Conservation (phyloP, 1,140 invertebrate genomes). For the Whitmania pigra region DNA sequence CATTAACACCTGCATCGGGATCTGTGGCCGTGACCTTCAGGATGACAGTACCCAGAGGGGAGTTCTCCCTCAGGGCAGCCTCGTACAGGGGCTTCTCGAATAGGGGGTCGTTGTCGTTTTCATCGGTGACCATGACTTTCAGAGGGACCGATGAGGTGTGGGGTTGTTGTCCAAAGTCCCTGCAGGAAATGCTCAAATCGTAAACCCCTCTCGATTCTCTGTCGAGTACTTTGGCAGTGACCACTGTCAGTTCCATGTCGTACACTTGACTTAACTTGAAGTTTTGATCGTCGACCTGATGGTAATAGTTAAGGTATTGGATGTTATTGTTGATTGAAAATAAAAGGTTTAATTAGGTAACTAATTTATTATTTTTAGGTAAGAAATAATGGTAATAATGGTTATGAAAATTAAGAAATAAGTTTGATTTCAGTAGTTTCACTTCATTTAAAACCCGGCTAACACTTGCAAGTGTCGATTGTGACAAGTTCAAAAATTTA, state of each 20-base stretch:
- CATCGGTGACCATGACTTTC: constrained; percentile 52
- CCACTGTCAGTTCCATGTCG: constrained; percentile 20
- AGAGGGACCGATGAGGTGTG: not conserved
- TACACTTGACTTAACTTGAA: constrained; percentile 20
- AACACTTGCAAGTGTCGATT: too few relatives aligned
- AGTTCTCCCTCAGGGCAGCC: constrained; percentile 61
- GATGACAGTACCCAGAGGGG: constrained; percentile 10
- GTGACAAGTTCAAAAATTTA: too few relatives aligned
- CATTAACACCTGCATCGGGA: constrained; percentile 33
- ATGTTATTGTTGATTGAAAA: too few relatives aligned
- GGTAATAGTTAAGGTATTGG: too few relatives aligned
- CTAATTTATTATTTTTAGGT: too few relatives aligned
- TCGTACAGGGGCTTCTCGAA: constrained; percentile 46
- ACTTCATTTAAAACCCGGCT: too few relatives aligned
- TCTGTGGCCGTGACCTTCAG: constrained; percentile 28
- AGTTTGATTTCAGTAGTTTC: too few relatives aligned
- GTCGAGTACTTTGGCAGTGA: constrained; percentile 20
- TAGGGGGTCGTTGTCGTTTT: constrained; percentile 26
- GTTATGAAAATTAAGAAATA: too few relatives aligned
- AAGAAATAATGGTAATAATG: too few relatives aligned
- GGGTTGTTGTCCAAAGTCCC: constrained; percentile 17
- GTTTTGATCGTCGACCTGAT: constrained; percentile 20
- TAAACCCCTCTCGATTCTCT: constrained; percentile 16
- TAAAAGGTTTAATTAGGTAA: too few relatives aligned
- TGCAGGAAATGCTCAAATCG: constrained; percentile 20